Conservation (phyloP, 2,888 invertebrate species). For the Orgyia antiqua region DNA sequence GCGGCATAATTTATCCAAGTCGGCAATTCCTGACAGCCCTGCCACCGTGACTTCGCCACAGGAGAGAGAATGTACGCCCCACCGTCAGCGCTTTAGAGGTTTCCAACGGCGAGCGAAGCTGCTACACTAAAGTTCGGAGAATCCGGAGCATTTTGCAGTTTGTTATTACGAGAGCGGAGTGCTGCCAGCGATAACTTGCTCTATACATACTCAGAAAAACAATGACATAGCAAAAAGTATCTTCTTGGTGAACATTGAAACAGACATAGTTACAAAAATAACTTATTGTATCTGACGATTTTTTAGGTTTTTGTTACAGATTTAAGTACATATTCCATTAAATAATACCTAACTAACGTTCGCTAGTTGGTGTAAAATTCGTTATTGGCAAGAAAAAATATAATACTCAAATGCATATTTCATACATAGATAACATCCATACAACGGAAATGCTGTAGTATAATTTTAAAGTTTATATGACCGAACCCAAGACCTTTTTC, state of each 20-base stretch:
- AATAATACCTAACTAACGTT: too few species aligned
- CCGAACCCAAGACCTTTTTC: too few species aligned
- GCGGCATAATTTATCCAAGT: slow-evolving; percentile 67
- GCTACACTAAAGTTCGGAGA: slow-evolving; percentile 66
- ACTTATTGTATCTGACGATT: too few species aligned
- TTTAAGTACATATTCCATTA: too few species aligned
- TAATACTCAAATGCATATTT: too few species aligned
- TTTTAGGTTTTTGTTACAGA: too few species aligned
- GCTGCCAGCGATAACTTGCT: slow-evolving; percentile 56
- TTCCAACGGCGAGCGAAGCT: slow-evolving; percentile 53
- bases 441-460: too few species aligned
- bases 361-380: too few species aligned
- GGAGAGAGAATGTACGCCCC: slow-evolving; percentile 60
- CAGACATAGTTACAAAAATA: slow-evolving; percentile 22
- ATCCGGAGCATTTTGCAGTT: slow-evolving; percentile 71
- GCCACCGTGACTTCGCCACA: slow-evolving; percentile 55
- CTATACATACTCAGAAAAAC: slow-evolving; percentile 54
- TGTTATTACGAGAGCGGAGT: slow-evolving; percentile 63
- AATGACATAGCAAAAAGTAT: slow-evolving; percentile 33
- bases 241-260: slow-evolving; percentile 27
- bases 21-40: slow-evolving; percentile 68
- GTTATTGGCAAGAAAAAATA: too few species aligned
- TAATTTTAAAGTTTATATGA: too few species aligned
- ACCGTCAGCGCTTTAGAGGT: slow-evolving; percentile 71
- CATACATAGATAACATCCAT: too few species aligned